These are phyloP conservation scores for Ursus arctos DNA, from an alignment of 2,113 vertebrate genomes.

Conservation along the genomic window DNA sequence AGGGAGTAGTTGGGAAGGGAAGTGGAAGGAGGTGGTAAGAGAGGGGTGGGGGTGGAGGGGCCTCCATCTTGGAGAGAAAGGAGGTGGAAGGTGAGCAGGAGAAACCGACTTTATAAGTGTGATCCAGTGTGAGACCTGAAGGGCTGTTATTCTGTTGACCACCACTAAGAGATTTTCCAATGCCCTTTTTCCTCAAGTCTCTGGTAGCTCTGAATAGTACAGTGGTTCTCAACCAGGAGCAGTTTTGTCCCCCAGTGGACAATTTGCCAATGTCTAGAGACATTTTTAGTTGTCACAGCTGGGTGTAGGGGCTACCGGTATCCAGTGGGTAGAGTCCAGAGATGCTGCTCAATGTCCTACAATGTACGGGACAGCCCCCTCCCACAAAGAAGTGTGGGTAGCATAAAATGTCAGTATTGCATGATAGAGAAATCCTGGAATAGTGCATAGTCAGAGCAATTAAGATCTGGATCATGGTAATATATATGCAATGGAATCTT, in stretches of 20 bases:
- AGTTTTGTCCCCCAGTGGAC: not conserved
- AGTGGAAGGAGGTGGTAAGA: not conserved
- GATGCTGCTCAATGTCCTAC: not conserved
- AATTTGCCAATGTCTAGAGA: not conserved
- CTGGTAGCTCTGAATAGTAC: not conserved
- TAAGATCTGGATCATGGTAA: not conserved
- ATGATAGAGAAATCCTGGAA: not conserved
- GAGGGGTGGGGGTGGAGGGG: accelerated
- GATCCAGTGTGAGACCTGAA: not conserved
- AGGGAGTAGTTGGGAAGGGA: not conserved
- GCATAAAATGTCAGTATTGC: not conserved
- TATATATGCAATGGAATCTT: not conserved
- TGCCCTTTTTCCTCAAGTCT: not conserved
- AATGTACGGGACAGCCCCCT: too few relatives aligned
- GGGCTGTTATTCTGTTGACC: not conserved
- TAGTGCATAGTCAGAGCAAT: not conserved
- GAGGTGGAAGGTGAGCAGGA: not conserved
- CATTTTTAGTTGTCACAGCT: not conserved
- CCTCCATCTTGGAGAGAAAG: accelerated
- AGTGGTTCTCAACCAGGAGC: not conserved
- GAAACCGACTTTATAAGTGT: not conserved
- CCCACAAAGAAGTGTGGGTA: not conserved
- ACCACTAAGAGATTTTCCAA: not conserved
- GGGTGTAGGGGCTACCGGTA: not conserved
- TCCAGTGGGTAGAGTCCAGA: not conserved